phyloP scores from a whole-genome alignment of 2,888 invertebrate genomes.

The Macrosiphum euphorbiae region DNA sequence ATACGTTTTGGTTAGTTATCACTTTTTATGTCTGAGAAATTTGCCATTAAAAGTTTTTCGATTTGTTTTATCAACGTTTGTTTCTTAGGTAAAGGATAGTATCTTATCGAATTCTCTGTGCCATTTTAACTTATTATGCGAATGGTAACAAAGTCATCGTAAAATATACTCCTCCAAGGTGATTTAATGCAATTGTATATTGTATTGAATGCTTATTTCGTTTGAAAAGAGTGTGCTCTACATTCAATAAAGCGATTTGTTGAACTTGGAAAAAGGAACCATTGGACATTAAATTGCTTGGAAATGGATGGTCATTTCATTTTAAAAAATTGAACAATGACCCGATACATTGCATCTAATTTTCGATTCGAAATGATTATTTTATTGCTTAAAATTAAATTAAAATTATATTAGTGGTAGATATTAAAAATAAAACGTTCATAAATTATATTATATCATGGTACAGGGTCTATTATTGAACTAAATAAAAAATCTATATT shows the following conservation, averaged over 20 bases:
- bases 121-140: not conserved
- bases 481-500: not conserved
- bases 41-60: constrained; percentile 34
- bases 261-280: not conserved
- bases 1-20: not conserved
- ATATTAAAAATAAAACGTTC: not conserved
- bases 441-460: not conserved
- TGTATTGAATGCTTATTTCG: constrained; percentile 1
- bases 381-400: not conserved
- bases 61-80: constrained; percentile 32
- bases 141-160: not conserved
- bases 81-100: not conserved
- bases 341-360: not conserved
- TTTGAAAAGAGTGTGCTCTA: not conserved
- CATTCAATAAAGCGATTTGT: constrained; percentile 18
- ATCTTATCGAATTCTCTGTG: not conserved
- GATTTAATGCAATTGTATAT: not conserved
- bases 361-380: not conserved
- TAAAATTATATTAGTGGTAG: not conserved
- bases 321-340: not conserved
- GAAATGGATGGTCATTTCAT: not conserved
- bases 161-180: not conserved
- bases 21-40: not conserved
- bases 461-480: not conserved
- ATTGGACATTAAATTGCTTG: not conserved